Evolutionary conservation across 2,113 vertebrate genomes (phyloP).

Genomic region (Baryphthengus martii): DNA sequence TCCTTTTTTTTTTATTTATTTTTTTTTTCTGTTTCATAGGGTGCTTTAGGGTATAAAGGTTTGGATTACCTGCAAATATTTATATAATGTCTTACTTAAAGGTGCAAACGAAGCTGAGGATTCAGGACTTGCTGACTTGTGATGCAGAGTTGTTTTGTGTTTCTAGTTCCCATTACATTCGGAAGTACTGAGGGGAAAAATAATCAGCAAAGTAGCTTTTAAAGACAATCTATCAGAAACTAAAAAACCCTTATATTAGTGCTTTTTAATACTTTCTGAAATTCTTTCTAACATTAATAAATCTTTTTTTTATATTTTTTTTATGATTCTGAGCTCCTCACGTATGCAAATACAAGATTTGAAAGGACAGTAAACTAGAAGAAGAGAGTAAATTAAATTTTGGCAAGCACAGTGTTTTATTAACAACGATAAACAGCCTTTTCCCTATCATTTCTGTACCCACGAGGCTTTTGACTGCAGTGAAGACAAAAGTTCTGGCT

Average conservation of each 20-base stretch:
- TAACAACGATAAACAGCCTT: background rate
- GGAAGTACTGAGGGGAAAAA: background rate
- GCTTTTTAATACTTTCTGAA: background rate
- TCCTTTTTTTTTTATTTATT: background rate
- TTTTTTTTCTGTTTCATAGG: background rate
- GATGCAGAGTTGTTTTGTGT: background rate
- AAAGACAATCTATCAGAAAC: background rate
- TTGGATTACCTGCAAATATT: background rate
- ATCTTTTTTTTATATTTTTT: background rate
- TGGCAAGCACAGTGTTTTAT: background rate
- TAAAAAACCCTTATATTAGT: background rate
- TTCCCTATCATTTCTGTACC: background rate
- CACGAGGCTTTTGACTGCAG: background rate
- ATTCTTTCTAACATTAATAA: background rate
- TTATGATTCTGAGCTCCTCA: background rate
- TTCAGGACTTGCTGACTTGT: background rate
- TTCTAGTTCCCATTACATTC: background rate
- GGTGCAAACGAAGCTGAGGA: background rate
- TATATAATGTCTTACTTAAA: background rate
- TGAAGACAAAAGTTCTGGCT: background rate
- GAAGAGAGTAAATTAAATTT: background rate
- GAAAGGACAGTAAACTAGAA: background rate
- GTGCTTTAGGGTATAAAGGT: background rate
- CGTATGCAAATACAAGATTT: background rate
- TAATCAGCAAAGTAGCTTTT: background rate